Evolutionary conservation across 2,888 invertebrate species (phyloP).

Genomic region (Cecidostiba fungosa): DNA sequence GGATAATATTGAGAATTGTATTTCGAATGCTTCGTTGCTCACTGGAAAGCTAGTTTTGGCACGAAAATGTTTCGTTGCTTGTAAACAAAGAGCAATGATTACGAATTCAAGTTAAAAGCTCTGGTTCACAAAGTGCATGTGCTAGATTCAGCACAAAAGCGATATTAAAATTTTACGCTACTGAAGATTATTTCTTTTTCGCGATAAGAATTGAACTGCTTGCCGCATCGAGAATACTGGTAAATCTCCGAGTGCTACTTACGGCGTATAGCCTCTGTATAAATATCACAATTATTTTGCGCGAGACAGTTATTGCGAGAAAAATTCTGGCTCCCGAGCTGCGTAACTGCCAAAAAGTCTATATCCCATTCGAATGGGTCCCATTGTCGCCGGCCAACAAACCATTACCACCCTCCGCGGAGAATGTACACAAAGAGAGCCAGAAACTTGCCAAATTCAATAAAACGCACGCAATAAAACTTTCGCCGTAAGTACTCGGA

Average conservation of each 20-base stretch:
- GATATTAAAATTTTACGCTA: neutral
- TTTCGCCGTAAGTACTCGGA: neutral
- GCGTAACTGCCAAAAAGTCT: neutral
- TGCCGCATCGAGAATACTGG: neutral
- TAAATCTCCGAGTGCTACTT: neutral
- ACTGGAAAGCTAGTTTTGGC: no score
- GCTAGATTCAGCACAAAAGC: neutral
- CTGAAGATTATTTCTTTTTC: neutral
- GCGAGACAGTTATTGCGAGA: slow-evolving; percentile 9
- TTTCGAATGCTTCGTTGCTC: no score
- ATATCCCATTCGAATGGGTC: neutral
- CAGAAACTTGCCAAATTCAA: neutral
- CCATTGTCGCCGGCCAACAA: slow-evolving; percentile 1
- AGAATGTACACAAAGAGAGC: neutral
- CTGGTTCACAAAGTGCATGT: neutral
- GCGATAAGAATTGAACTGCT: neutral
- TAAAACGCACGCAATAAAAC: neutral
- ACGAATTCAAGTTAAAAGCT: neutral
- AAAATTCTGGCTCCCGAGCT: slow-evolving; percentile 7
- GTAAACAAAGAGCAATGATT: neutral
- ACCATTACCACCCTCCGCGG: neutral
- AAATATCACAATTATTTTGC: neutral
- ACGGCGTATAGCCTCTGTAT: neutral
- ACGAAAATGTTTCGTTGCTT: no score
- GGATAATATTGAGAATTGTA: neutral